These are phyloP conservation scores for Scolopax bukidnonensis DNA, from an alignment of 2,797 vertebrate species.

Conservation along the genomic window DNA sequence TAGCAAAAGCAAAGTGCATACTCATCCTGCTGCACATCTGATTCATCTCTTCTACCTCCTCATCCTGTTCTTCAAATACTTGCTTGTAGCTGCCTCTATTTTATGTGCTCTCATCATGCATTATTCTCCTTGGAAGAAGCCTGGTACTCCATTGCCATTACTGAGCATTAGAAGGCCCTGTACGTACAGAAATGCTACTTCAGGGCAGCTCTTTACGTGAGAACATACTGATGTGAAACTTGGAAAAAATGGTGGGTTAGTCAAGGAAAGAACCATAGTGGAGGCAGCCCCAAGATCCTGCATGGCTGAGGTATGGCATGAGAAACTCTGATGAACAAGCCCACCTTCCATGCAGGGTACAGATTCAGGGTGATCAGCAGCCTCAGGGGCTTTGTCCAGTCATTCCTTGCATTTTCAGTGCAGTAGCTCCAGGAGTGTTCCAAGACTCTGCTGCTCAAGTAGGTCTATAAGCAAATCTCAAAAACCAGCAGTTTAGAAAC, in stretches of 20 bases:
- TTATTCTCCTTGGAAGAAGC: background rate
- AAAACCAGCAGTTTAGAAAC: background rate
- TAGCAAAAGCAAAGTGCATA: background rate
- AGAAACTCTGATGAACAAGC: fast-evolving
- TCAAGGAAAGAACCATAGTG: background rate
- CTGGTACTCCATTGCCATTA: background rate
- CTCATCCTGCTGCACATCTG: background rate
- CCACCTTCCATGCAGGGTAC: fast-evolving
- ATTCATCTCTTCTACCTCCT: background rate
- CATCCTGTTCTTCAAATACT: background rate
- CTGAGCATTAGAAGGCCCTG: background rate
- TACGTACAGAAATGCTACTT: fast-evolving
- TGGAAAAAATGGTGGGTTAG: background rate
- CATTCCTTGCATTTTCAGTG: background rate
- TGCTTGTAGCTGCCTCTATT: background rate
- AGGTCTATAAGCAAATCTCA: background rate
- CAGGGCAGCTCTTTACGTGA: background rate
- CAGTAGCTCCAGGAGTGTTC: background rate
- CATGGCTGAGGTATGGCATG: fast-evolving
- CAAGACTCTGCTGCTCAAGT: fast-evolving
- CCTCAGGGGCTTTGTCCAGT: background rate
- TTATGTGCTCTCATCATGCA: background rate
- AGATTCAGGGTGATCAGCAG: background rate
- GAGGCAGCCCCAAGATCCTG: background rate
- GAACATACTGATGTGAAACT: background rate